These are phyloP conservation scores for Gymnocypris eckloni DNA, from an alignment of 2,797 vertebrate genomes.

Conservation along the genomic window DNA sequence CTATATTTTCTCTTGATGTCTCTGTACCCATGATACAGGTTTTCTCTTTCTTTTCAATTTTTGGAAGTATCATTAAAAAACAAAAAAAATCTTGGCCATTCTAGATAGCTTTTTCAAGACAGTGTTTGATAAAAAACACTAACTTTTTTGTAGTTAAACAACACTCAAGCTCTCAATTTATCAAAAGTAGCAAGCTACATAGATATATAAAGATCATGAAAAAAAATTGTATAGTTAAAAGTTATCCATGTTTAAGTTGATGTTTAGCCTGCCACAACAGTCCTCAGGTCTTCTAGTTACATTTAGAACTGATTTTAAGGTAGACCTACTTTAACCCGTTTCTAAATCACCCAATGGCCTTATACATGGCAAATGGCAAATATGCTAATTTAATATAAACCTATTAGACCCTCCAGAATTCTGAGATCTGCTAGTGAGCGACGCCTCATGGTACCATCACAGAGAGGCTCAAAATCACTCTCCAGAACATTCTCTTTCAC, in stretches of 20 bases:
- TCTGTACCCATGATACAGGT: not conserved
- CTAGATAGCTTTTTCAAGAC: not conserved
- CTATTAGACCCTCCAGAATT: not conserved
- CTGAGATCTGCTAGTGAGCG: too few species aligned
- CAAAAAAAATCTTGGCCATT: constrained; percentile 2
- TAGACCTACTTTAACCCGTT: not conserved
- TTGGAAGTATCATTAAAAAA: not conserved
- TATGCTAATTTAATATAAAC: not conserved
- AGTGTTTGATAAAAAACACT: not conserved
- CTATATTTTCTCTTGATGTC: constrained; percentile 25
- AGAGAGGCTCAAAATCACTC: too few species aligned
- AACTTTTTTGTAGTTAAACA: not conserved
- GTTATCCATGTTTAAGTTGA: not conserved
- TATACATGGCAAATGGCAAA: not conserved
- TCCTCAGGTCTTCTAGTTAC: not conserved
- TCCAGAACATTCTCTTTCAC: too few species aligned
- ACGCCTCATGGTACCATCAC: too few species aligned
- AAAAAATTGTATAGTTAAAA: not conserved
- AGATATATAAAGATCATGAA: not conserved
- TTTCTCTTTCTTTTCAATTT: not conserved
- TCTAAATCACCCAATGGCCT: not conserved
- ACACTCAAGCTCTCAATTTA: not conserved
- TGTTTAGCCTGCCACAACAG: not conserved
- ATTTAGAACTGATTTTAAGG: not conserved
- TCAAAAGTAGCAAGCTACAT: not conserved